Evolutionary conservation across 2,797 vertebrate species (phyloP), one percentile per base, ranked within the genome.

Genomic region (Uromys caudimaculatus): DNA sequence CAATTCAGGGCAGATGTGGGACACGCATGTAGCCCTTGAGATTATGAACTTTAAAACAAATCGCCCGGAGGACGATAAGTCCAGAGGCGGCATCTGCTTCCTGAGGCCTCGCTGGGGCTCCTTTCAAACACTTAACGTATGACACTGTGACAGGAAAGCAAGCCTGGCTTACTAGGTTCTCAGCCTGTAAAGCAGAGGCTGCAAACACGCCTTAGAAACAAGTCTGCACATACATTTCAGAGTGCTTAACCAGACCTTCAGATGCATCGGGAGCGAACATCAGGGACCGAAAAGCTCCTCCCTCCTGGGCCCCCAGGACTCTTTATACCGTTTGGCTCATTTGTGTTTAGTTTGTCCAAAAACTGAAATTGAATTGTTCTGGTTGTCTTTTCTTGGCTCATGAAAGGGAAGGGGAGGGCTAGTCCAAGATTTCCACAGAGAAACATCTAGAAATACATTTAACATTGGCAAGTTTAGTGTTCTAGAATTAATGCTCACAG

Each of bases 1-100:
- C 98, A 98, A 97, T 98, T 98, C 97, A 93, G 93, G 97, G 97
- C 98, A 98, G 97, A 98, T 97, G 97, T 97, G 98, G 97, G 95
- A 82, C 96, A 86, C 86, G 96, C 92, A 97, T 89, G 69, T 91
- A 98, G 95, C 90, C 96, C 95, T 67, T 96, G 96, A 97, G 96
- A 98, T 97, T 98, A 98, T 97, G 95, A 94, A 96, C 97, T 96
- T 96, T 94, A 96, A 95, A 97, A 97, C 92, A 97, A 98, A 98
- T 98, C 88, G 93, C 96, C 97, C 87, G 95, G 90, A 97, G 96
- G 89, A 97, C n/a, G 93, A 96, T 95, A 93, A 92, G 96, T 96
- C 93, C 94, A 95, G 97, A 94, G 95, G 97, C 94, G 93, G 93
- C 44, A 96, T 97, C 96, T 93, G 89, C 94, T 98, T 98, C 96